phyloP scores from a whole-genome alignment of 2,888 invertebrate genomes.

The Anthophora plumipes region DNA sequence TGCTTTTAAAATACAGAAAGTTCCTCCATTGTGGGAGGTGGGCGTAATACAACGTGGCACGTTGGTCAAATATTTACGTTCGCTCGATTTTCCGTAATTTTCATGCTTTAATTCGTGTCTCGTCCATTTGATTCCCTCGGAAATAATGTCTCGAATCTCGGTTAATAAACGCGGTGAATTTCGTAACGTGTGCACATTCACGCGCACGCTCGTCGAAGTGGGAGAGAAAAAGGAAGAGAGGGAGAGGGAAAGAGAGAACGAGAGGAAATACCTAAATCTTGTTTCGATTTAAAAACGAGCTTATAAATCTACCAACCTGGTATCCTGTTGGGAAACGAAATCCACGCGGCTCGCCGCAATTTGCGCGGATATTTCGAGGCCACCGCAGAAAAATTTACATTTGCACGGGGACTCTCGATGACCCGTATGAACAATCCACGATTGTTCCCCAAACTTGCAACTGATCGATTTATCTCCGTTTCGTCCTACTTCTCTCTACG shows the following conservation, averaged over 20 bases:
- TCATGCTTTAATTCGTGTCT: neutral
- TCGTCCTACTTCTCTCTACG: no score
- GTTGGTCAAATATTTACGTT: conserved; percentile 2
- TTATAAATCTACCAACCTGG: conserved; percentile 40
- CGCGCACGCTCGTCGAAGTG: neutral
- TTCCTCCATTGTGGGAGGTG: neutral
- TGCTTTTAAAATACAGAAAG: conserved; percentile 4
- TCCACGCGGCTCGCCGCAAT: conserved; percentile 41
- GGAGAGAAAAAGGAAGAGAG: neutral
- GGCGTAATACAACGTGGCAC: neutral
- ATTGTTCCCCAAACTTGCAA: neutral
- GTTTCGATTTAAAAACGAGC: conserved; percentile 53
- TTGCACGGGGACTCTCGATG: conserved; percentile 20
- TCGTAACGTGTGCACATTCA: conserved; percentile 8
- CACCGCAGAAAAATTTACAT: conserved; percentile 50
- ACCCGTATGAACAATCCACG: neutral
- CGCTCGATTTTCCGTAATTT: conserved; percentile 6
- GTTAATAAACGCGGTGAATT: conserved; percentile 9
- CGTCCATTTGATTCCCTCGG: neutral
- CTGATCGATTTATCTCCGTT: conserved; percentile 5
- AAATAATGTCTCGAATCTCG: neutral
- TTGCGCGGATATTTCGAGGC: conserved; percentile 38
- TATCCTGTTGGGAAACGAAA: conserved; percentile 38
- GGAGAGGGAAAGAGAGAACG: neutral
- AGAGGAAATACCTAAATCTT: conserved; percentile 31